phyloP scores from a whole-genome alignment of 2,888 invertebrate species.

The Chrysolina haemoptera region DNA sequence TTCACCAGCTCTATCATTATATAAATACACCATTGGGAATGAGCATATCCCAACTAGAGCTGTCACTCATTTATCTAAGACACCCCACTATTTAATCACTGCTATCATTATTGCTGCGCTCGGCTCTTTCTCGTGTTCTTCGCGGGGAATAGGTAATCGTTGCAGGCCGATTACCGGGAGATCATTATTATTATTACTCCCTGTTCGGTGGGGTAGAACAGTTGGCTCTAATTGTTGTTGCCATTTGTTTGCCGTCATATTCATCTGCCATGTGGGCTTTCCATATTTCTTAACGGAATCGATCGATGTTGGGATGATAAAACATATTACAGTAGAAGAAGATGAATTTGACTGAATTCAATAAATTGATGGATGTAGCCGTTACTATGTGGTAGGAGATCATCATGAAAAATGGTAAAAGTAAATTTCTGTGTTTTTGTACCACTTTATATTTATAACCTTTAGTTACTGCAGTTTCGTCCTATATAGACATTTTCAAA shows the following conservation, averaged over 20 bases:
- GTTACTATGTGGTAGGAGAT: too few relatives aligned
- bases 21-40: slow-evolving; percentile 70
- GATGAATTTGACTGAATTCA: too few relatives aligned
- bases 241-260: slow-evolving; percentile 25
- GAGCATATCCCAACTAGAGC: slow-evolving; percentile 61
- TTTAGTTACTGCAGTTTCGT: too few relatives aligned
- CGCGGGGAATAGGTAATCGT: slow-evolving; percentile 59
- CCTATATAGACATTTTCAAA: too few relatives aligned
- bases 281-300: not conserved
- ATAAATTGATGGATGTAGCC: too few relatives aligned
- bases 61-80: slow-evolving; percentile 70
- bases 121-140: slow-evolving; percentile 53
- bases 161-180: slow-evolving; percentile 54
- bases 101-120: slow-evolving; percentile 64
- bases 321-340: not conserved
- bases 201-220: slow-evolving; percentile 46
- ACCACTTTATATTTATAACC: too few relatives aligned
- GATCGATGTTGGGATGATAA: not conserved
- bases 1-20: slow-evolving; percentile 65
- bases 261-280: slow-evolving; percentile 8
- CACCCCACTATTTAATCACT: slow-evolving; percentile 69
- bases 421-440: too few relatives aligned
- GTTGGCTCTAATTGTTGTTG: slow-evolving; percentile 44
- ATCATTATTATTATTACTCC: slow-evolving; percentile 58
- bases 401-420: too few relatives aligned